Percentiles rank a stretch among this genome's conserved stretches.
These are phyloP conservation scores for Diplazon laetatorius DNA, from an alignment of 2,888 invertebrate genomes.

Conservation along the genomic window DNA sequence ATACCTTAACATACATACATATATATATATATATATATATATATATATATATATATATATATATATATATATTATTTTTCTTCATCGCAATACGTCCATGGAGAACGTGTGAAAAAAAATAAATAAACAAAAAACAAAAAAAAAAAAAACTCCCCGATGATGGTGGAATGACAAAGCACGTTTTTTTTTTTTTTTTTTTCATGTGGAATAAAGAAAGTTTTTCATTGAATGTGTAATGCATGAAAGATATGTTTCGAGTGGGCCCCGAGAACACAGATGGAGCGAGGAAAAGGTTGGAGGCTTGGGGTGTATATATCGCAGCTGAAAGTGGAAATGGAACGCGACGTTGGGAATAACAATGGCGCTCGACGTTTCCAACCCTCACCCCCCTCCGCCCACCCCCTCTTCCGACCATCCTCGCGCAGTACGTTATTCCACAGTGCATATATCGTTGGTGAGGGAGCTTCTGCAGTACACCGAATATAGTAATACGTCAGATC, in stretches of 20 bases:
- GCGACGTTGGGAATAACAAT: conserved; percentile 45
- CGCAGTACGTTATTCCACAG: conserved; percentile 29
- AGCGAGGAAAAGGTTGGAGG: conserved; percentile 20
- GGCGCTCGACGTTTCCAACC: conserved; percentile 39
- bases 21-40: no score
- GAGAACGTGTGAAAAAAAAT: no score
- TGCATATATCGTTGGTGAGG: not conserved
- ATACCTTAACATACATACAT: no score
- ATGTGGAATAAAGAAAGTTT: conserved; percentile 10
- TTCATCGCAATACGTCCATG: no score
- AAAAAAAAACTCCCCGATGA: no score
- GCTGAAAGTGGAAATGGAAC: conserved; percentile 49
- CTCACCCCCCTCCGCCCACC: not conserved
- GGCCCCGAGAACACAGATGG: conserved; percentile 20
- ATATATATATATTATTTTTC: no score
- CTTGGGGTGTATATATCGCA: conserved; percentile 33
- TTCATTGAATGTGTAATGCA: conserved; percentile 33
- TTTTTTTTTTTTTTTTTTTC: no score
- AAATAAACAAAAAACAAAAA: not conserved
- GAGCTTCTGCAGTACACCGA: conserved; percentile 19
- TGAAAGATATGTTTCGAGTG: conserved; percentile 37
- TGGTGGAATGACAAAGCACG: not conserved
- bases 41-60: no score
- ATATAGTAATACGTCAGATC: conserved; percentile 33
- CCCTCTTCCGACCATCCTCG: not conserved